These are phyloP conservation scores for Aegotheles bennettii DNA, from an alignment of 2,113 vertebrate species.

Conservation along the genomic window DNA sequence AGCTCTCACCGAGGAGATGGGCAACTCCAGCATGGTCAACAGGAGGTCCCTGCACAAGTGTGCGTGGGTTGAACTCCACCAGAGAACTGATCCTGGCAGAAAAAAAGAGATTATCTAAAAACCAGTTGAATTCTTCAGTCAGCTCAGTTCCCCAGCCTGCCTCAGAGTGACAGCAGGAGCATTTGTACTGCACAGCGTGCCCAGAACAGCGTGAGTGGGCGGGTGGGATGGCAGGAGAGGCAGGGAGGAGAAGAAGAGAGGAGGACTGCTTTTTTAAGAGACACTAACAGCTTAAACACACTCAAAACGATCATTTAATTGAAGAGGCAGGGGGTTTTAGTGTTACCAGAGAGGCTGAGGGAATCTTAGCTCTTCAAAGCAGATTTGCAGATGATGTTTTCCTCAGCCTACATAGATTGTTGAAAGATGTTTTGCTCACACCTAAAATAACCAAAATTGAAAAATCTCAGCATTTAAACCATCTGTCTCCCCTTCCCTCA, in stretches of 20 bases:
- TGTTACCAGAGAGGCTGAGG: neutral
- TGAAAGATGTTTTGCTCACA: neutral
- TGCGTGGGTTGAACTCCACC: neutral
- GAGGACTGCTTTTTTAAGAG: constrained; percentile 49
- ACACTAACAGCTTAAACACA: constrained; percentile 13
- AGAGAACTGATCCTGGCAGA: neutral
- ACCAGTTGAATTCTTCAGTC: neutral
- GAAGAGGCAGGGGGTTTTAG: neutral
- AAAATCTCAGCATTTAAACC: neutral
- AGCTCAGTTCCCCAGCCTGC: neutral
- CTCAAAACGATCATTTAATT: constrained; percentile 30
- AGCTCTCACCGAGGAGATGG: neutral
- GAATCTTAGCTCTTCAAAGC: neutral
- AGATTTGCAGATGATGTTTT: neutral
- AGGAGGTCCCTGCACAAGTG: fast-evolving
- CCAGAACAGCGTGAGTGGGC: constrained; percentile 42
- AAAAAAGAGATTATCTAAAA: neutral
- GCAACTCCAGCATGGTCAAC: fast-evolving
- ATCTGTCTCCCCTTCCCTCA: neutral
- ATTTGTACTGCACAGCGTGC: constrained; percentile 24
- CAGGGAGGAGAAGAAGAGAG: constrained; percentile 1
- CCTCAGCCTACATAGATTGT: neutral
- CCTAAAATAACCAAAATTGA: neutral
- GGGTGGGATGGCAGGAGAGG: constrained; percentile 39
- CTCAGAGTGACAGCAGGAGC: constrained; percentile 36